Evolutionary conservation across 1,140 invertebrate species (phyloP), one percentile per base, ranked within the genome.

Genomic region (Hylaeus anthracinus): DNA sequence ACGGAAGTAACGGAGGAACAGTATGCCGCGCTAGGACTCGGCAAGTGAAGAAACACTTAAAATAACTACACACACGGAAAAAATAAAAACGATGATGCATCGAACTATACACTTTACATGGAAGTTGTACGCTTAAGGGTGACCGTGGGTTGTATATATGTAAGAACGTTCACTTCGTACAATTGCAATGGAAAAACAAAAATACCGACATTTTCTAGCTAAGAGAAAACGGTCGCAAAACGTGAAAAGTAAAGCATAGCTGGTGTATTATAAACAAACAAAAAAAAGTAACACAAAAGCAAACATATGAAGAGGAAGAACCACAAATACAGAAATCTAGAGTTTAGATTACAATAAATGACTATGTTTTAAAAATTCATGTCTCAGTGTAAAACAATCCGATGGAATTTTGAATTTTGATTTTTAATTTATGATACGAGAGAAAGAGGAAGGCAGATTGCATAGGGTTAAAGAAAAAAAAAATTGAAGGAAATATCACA

Each of bases 1-100:
- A 97, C 97, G 37, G 96, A 97, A 92, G 95, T 97, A 60, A 96
- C 97, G 80, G 96, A 97, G 86, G 97, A 97, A 88, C 97, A 97
- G 88, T 97, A 96, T 87, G 95, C 95, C 84, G 95, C 96, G 78
- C 91, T 96, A 73, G 96, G 96, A 89, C 90, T 95, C 45, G 95
- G 95, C 87, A 95, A 95, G 92, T 95, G 93, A 94, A 88, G 66
- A 79, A 58, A 56, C 60, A 45, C 74, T 51, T 67, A 60, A 64
- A 73, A 66, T 37, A 39, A 76, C 77, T 58, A 71, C 43, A 84
- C 77, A 67, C 39, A 12, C n/a, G 45, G 41, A 65, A 67, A 70
- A 72, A 73, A 51, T 51, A 56, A 79, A 76, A 63, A 76, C 55
- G 77, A 63, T 67, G 55, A 70, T 86, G 88, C 77, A 84, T 86